Conservation (phyloP, 2,797 vertebrate genomes). For the Amblyopsis hoosieri region DNA sequence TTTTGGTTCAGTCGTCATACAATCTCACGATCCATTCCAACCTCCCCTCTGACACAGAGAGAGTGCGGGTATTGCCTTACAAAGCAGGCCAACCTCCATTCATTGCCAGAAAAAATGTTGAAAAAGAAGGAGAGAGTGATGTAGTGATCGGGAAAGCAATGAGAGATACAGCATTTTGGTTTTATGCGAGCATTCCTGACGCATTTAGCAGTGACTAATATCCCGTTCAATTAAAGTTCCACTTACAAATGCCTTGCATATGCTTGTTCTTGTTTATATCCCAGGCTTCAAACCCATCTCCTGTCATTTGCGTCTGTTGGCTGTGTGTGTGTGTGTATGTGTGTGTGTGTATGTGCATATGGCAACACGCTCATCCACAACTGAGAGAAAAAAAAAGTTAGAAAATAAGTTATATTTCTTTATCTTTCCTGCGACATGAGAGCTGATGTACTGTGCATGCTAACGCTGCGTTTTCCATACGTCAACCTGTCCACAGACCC, state of each 20-base stretch:
- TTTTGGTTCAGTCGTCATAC: slow-evolving; percentile 29
- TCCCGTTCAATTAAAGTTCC: slow-evolving; percentile 61
- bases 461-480: too few relatives aligned
- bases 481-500: too few relatives aligned
- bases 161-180: slow-evolving; percentile 28
- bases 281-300: slow-evolving; percentile 60
- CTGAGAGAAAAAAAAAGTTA: too few relatives aligned
- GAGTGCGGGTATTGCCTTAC: neutral
- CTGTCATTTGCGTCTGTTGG: slow-evolving; percentile 53
- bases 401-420: too few relatives aligned
- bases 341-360: neutral
- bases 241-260: slow-evolving; percentile 58
- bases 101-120: slow-evolving; percentile 12
- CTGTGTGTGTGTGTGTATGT: slow-evolving; percentile 2
- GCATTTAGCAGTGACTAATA: slow-evolving; percentile 50
- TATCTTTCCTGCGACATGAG: too few relatives aligned
- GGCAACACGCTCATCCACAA: neutral
- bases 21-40: slow-evolving; percentile 1
- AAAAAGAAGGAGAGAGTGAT: slow-evolving; percentile 4
- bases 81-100: neutral
- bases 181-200: slow-evolving; percentile 13
- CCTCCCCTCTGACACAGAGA: neutral
- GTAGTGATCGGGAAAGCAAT: slow-evolving; percentile 18
- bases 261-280: slow-evolving; percentile 70
- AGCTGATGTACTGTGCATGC: too few relatives aligned